A percentile compares a stretch with the other conserved stretches of the same genome.
Evolutionary conservation across 2,113 vertebrate genomes (phyloP).

Genomic region (Pavo muticus): DNA sequence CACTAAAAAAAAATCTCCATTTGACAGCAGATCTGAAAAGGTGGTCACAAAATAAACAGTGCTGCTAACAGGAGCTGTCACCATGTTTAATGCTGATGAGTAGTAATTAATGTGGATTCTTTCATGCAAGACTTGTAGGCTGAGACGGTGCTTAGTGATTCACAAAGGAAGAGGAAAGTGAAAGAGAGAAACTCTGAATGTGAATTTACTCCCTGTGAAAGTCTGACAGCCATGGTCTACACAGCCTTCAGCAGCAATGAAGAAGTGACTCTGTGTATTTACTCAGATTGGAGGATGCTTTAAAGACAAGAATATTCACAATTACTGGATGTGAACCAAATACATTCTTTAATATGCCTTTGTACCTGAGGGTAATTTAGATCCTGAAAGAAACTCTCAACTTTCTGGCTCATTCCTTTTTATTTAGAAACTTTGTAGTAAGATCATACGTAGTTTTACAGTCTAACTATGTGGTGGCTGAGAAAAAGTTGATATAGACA

Average conservation of each 20-base stretch:
- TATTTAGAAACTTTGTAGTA: not conserved
- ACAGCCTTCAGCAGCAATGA: not conserved
- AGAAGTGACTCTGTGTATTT: not conserved
- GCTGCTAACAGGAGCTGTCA: conserved; percentile 71
- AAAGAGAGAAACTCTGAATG: not conserved
- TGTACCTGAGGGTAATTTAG: not conserved
- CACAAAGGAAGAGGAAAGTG: not conserved
- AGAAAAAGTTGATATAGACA: not conserved
- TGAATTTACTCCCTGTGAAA: not conserved
- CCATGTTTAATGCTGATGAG: conserved; percentile 75
- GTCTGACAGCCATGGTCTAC: not conserved
- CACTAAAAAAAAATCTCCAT: conserved; percentile 30
- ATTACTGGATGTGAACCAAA: not conserved
- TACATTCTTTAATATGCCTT: rapidly evolving
- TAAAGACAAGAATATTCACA: not conserved
- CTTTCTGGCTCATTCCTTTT: not conserved
- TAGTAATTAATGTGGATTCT: conserved; percentile 74
- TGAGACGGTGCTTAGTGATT: conserved; percentile 39
- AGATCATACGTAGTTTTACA: not conserved
- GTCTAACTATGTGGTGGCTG: not conserved
- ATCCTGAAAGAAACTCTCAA: not conserved
- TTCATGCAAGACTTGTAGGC: conserved; percentile 56
- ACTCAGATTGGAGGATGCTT: not conserved
- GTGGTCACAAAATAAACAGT: conserved; percentile 73
- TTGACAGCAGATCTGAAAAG: conserved; percentile 73